Evolutionary conservation across 2,113 vertebrate species (phyloP).

Genomic region (Sula dactylatra): DNA sequence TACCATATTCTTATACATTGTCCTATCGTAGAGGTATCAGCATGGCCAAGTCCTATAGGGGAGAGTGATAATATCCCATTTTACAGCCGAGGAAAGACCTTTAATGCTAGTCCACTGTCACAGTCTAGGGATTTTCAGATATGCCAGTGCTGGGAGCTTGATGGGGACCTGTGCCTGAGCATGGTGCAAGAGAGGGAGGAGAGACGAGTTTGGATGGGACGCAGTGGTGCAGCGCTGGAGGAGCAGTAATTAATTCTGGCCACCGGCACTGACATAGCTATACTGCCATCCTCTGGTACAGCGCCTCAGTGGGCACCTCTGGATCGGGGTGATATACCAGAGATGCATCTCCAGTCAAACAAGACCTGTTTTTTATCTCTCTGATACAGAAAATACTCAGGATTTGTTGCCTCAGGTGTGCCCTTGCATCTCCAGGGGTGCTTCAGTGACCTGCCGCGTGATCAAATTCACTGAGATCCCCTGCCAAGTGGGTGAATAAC

Average conservation of each 20-base stretch:
- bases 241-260: background rate
- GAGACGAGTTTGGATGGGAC: background rate
- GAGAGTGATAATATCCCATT: background rate
- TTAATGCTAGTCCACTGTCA: too few species aligned
- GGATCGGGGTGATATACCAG: rapidly evolving
- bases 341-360: too few species aligned
- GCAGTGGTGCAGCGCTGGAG: background rate
- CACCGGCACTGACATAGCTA: rapidly evolving
- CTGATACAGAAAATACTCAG: background rate
- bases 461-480: background rate
- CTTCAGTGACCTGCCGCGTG: background rate
- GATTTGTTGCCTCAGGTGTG: background rate
- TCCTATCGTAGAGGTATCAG: too few species aligned
- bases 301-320: background rate
- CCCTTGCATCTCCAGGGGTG: background rate
- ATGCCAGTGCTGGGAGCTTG: background rate
- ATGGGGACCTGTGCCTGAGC: background rate
- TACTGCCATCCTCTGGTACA: background rate
- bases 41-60: rapidly evolving
- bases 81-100: background rate
- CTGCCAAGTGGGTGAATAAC: background rate
- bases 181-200: background rate
- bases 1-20: background rate
- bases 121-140: background rate
- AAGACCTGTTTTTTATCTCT: rapidly evolving